Percentiles rank a stretch among this genome's conserved stretches.
Evolutionary conservation across 2,888 invertebrate genomes (phyloP).

Genomic region (Acanthococcus lagerstroemiae): DNA sequence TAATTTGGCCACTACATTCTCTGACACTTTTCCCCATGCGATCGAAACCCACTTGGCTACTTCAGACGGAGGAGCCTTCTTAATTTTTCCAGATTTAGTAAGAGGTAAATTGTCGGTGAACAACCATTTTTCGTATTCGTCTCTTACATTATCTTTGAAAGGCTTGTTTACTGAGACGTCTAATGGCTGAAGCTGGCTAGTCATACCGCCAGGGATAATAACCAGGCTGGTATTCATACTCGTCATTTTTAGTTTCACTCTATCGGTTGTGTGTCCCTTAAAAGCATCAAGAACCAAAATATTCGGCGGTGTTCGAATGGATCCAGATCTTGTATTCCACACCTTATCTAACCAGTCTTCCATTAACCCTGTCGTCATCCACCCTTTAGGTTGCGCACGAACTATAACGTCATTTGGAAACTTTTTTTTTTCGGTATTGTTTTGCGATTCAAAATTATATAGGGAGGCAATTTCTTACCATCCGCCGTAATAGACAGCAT

Average conservation of each 20-base stretch:
- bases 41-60: neutral
- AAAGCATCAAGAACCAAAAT: conserved; percentile 16
- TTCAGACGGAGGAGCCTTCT: neutral
- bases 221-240: neutral
- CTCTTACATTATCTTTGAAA: neutral
- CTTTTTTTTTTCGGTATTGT: neutral
- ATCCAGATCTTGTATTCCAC: conserved; percentile 7
- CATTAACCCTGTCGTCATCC: conserved; percentile 12
- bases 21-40: neutral
- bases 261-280: conserved; percentile 22
- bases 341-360: conserved; percentile 20
- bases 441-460: neutral
- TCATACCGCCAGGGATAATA: no score
- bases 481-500: neutral
- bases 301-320: neutral
- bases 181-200: neutral
- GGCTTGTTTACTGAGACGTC: neutral
- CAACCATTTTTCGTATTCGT: neutral
- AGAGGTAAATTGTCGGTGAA: neutral
- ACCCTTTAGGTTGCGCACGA: conserved; percentile 5
- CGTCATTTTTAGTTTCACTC: neutral
- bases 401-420: neutral
- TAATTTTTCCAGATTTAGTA: neutral
- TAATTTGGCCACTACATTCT: neutral
- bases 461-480: neutral